Base-by-base conservation (phyloP, 1,140 invertebrate genomes). In the Drosophila mojavensis region DNA sequence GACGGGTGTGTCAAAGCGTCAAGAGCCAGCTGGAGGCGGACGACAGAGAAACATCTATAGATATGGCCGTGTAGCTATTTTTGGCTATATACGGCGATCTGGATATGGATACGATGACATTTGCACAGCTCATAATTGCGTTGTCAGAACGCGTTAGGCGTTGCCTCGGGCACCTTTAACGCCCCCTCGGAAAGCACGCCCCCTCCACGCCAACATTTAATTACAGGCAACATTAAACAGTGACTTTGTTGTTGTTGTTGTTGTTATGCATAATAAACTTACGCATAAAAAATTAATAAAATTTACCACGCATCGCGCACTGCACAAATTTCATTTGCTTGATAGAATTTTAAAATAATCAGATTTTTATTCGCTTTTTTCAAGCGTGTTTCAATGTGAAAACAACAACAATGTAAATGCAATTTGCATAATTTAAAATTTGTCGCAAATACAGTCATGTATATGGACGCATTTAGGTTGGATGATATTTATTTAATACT, bases 211-310 rank as follows among this genome's bases (percentile, higher is more conserved):
- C 59, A 79, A 74, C 70, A 80, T 84, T 83, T 83, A 83, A 83
- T 83, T 83, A 83, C 77, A 84, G 63, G 81, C 77, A 76, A 84
- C 81, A 83, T 83, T 83, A 77, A 83, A 77, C 81, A 84, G 47
- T 55, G 67, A 70, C 69, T 67, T 50, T 48, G 7, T 41, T 58
- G 50, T 68, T 69, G 62, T 58, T 82, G 33, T 51, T 74, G 24
- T 58, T 70, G 39, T 66, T 80, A 61, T 81, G 73, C 81, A 85
- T 83, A 83, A 83, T 81, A 54, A 85, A 85, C 50, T 84, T 70
- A 77, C 77, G 81, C 81, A 78, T 78, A 74, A 69, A 70, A 81
- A 85, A 78, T 84, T 84, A 78, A 85, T 84, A 63, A 67, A 66
- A 78, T 85, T 85, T 70, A 56, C 72, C 73, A 83, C 81, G 81